Conservation (phyloP, 2,888 invertebrate species). For the Acronicta leporina region DNA sequence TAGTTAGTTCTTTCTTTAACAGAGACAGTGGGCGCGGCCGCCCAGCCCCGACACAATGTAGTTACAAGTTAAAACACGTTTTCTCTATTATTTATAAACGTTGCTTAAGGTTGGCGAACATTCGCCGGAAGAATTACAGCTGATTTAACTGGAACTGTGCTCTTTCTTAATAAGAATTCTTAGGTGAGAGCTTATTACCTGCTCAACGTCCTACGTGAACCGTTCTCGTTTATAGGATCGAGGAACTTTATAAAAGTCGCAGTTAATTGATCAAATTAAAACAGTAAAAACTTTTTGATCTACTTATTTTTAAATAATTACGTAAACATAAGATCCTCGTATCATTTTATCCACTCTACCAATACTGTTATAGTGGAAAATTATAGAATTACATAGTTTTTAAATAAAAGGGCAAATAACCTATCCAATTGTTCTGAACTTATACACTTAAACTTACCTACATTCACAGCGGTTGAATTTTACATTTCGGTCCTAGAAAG, state of each 20-base stretch:
- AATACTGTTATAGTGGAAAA: too few relatives aligned
- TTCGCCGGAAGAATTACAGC: conserved; percentile 47
- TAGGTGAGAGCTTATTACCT: conserved; percentile 17
- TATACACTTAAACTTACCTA: too few relatives aligned
- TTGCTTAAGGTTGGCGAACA: conserved; percentile 47
- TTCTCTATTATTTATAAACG: conserved; percentile 53
- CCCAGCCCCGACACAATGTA: conserved; percentile 42
- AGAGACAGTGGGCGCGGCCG: conserved; percentile 6
- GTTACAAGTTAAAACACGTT: conserved; percentile 53
- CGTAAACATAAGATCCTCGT: too few relatives aligned
- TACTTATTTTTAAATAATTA: too few relatives aligned
- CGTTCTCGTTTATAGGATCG: background rate
- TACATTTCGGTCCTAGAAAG: too few relatives aligned
- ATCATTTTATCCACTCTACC: too few relatives aligned
- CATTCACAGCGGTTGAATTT: too few relatives aligned
- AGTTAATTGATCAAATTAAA: background rate
- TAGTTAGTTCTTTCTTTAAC: conserved; percentile 24
- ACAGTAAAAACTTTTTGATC: too few relatives aligned
- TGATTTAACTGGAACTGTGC: conserved; percentile 37
- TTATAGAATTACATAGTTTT: too few relatives aligned
- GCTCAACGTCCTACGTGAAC: conserved; percentile 8
- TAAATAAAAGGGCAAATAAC: too few relatives aligned
- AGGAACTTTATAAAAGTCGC: background rate
- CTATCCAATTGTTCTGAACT: too few relatives aligned
- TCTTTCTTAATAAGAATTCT: conserved; percentile 45